Base-by-base conservation (phyloP, 2,888 invertebrate genomes). In the Aphidius colemani region DNA sequence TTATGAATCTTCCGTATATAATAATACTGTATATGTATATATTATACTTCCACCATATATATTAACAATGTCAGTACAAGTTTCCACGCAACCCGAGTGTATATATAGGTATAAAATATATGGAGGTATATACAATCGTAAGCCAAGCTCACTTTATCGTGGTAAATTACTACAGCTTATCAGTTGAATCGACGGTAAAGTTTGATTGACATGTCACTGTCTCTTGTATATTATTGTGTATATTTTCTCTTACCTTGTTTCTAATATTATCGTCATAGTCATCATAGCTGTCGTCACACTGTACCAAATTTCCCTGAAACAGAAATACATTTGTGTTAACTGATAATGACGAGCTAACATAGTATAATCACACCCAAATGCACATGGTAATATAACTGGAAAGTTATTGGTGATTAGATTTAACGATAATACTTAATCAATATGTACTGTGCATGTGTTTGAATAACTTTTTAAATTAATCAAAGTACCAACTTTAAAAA, bases 161-260 rank as follows among this genome's bases (percentile, higher is more conserved):
- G 30, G 45, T 11, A 53, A 57, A 61, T 65, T 59, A 18, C 64
- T 45, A 7, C 40, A 46, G 18, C 10, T 11, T 53, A 13, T 59
- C 11, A 7, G 11, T 49, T 11, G 6, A 7, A 62, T 55, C 61
- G 53, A 30, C 46, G 45, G 7, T 7, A 65, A 62, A 58, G 59
- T 63, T 65, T 63, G 64, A 69, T 66, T 46, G 63, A 58, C 63
- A 61, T 59, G 58, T 53, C 50, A 40, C 11, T 53, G 48, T 43
- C 49, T 53, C 48, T 45, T 46, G n/a, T 13, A 10, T 13, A 10
- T 40, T 48, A 18, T 13, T 9, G 9, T 55, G 10, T 53, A 18
- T 53, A 18, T 13, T 11, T 39, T 41, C 43, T 48, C 11, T 46
- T 18, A 7, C 9, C 7, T 4, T 48, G 40, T 41, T 30, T 56